phyloP scores from a whole-genome alignment of 2,888 invertebrate species.

The Drosophila nr. perissopoda region DNA sequence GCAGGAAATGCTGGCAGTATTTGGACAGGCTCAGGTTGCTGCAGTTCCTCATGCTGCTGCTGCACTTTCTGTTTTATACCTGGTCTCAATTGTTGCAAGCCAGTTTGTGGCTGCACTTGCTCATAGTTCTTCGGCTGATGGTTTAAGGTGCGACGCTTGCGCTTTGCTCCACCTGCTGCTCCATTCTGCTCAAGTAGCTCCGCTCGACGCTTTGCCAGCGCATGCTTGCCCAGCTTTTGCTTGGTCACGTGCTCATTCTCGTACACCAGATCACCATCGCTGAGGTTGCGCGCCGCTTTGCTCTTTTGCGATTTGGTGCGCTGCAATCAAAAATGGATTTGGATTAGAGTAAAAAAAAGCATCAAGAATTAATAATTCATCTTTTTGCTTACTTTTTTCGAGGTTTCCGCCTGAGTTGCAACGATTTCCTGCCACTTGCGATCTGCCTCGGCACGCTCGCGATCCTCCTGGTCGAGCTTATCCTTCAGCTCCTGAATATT shows the following conservation, averaged over 20 bases:
- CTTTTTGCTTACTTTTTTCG: conserved; percentile 69
- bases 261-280: conserved; percentile 75
- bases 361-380: neutral
- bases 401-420: conserved; percentile 55
- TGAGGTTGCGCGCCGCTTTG: conserved; percentile 67
- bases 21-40: conserved; percentile 6
- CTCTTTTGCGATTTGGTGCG: conserved; percentile 53
- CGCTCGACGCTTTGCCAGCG: conserved; percentile 45
- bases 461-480: conserved; percentile 86
- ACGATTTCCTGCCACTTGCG: conserved; percentile 71
- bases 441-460: conserved; percentile 71
- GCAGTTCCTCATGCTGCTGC: neutral
- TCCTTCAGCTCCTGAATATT: conserved; percentile 88
- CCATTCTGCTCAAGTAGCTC: conserved; percentile 21
- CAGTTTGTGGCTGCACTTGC: conserved; percentile 9
- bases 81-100: neutral
- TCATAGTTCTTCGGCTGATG: conserved; percentile 15
- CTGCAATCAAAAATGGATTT: conserved; percentile 25
- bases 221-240: conserved; percentile 64
- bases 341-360: neutral
- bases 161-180: conserved; percentile 21
- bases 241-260: conserved; percentile 78
- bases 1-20: conserved; percentile 17
- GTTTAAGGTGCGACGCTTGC: conserved; percentile 22
- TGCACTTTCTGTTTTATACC: conserved; percentile 14